Evolutionary conservation across 2,888 invertebrate genomes (phyloP), one percentile per base, ranked within the genome.

Genomic region (Criorhina ranunculi): DNA sequence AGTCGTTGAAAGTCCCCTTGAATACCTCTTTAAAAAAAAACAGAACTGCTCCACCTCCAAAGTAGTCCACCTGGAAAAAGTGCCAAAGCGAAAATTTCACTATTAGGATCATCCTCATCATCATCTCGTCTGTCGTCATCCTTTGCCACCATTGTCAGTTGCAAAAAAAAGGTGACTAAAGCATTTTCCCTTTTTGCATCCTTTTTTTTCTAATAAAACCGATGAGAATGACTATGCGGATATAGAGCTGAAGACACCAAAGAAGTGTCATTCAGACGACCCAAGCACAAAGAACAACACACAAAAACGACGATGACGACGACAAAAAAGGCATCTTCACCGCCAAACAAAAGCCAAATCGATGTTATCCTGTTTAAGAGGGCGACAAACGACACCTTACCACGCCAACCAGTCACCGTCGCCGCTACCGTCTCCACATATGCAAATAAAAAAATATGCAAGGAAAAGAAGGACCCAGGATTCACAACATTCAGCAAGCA

Each of bases 121-220:
- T 66, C 70, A 70, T 53, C 66, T 60, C 42, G 59, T n/a, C 44
- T 73, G 31, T 37, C 12, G 66, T 62, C 40, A 8, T 33, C 12
- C 66, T 24, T 24, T 75, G 62, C 73, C 78, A 67, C 53, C 40
- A 78, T 57, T 67, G 60, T 69, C 67, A 78, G 46, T 37, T 51
- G 44, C 11, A 42, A 53, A 82, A 53, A 82, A 53, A 64, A 42
- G 31, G 69, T 44, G 42, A 70, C 49, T 49, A 9, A 19, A 66
- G 46, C 11, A n/a, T n/a, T 57, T 46, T 12, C 11, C 24, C 29
- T 33, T 33, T 6, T 46, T n/a, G 5, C 11, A 40, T 31, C 35
- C 7, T 9, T n/a, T 35, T 33, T 57, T 19, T 29, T 6, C n/a
- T 42, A 31, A 55, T 31, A 17, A 55, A 60, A 53, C 24, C 15